Base-by-base conservation (phyloP, 2,888 invertebrate genomes). In the Aphelenchoides bicaudatus region DNA sequence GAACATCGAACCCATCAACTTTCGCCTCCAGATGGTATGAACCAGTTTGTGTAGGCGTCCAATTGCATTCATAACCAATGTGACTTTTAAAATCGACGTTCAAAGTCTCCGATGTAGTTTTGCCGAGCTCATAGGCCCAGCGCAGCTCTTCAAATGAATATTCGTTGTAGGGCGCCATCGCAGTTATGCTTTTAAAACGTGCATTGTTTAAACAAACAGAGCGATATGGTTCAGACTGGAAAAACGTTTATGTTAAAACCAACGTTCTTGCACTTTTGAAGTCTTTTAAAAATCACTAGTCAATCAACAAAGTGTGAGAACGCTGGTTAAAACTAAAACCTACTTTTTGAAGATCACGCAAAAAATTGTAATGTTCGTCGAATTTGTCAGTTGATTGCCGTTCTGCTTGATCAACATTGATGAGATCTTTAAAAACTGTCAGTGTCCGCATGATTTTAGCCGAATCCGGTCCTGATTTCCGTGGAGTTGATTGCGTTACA, bases 101-200 rank as follows among this genome's bases (percentile, higher is more conserved):
- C 85, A 91, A 86, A 68, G 87, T 86, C n/a, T 52, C 62, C 37
- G 25, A 46, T 8, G 47, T 46, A 1, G 53, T 38, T 6, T 25
- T 16, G 3, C 39, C 55, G 19, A 48, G 48, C 27, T 58, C 43
- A 34, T 49, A 69, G 4, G 70, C 69, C 60, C 74, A 78, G 30
- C 94, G 86, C 39, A 96, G 81, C 81, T 96, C 96, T 82, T 96
- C 96, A 80, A 94, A 92, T 0, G 92, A 92, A 78, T 88, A 92
- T 79, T 89, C 66, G 2, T 67, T 39, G 50, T 64, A 73, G 72
- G 87, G 88, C 85, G 90, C 90, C 91, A 94, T 93, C 80, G 92
- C 89, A 13, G 90, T 89, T 67, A 96, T 91, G 28, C 92, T 88
- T 81, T 91, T 89, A 82, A 91, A 96, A 28, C 72, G 64, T 5